Evolutionary conservation across 2,113 vertebrate species (phyloP), one percentile per base, ranked within the genome.

Genomic region (Charina bottae): DNA sequence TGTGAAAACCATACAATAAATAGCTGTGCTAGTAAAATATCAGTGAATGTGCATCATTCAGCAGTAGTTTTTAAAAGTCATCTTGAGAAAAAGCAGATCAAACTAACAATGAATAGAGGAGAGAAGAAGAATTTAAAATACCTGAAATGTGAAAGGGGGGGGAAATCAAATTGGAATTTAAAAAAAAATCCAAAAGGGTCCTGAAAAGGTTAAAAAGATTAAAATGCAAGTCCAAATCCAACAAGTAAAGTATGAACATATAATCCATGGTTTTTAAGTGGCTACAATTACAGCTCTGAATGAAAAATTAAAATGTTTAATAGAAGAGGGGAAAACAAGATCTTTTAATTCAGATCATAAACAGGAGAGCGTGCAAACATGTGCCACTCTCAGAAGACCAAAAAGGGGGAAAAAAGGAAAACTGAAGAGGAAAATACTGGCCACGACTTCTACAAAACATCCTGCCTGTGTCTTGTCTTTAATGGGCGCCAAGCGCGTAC

Each of bases 381-480:
- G 89, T 94, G 92, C 55, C 24, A 91, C 86, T 89, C 21, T 92
- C 94, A 42, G 72, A 78, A 78, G 33, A 42, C 72, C 21, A 78
- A 72, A 49, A 49, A 49, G 6, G 89, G 94, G 78, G 54, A 46
- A 55, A 33, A 60, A 59, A 90, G 92, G 93, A 94, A 96, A 91
- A 96, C 93, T 95, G 96, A 91, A 91, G 94, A 95, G 1, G 15
- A 93, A 96, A 96, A 97, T 97, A 97, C 97, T 97, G 96, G 97
- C 97, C 97, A 90, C 91, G 93, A 95, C 33, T 93, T 96, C 96
- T 94, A 96, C 83, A 93, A 96, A 93, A 95, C 93, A 94, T 93
- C 95, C 95, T 90, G 94, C 94, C 93, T 94, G 96, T 24, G 0
- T 91, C 86, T 94, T 92, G 94, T 88, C 95, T 94, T 95, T 90